Percentiles rank a stretch among this genome's conserved stretches.
Evolutionary conservation across 2,888 invertebrate species (phyloP).

Genomic region (Carcina quercana): DNA sequence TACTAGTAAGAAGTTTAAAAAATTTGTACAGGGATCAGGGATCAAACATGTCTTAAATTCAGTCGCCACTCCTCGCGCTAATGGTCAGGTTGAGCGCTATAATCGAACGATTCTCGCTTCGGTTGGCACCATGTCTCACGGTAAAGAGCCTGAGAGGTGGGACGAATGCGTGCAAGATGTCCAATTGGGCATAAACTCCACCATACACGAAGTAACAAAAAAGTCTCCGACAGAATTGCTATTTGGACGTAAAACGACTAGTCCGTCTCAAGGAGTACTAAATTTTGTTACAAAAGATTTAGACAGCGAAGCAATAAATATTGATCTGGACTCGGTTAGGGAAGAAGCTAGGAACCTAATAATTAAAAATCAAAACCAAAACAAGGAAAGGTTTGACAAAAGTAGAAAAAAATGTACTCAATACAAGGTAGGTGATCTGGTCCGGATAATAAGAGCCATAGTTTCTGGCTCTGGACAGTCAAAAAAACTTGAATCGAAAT

Average conservation of each 20-base stretch:
- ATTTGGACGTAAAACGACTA: conserved; percentile 13
- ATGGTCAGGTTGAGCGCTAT: conserved; percentile 9
- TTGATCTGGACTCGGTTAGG: conserved; percentile 5
- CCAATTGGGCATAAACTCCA: conserved; percentile 15
- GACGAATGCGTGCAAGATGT: conserved; percentile 12
- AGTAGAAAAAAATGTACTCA: background rate
- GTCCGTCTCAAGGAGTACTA: conserved; percentile 11
- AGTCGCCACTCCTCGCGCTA: conserved; percentile 12
- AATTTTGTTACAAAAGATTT: conserved; percentile 8
- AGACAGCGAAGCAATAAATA: background rate
- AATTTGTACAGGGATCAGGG: background rate
- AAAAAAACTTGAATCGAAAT: conserved; percentile 10
- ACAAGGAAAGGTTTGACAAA: conserved; percentile 7
- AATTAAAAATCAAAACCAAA: conserved; percentile 8
- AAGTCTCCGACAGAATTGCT: conserved; percentile 15
- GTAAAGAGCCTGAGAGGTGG: conserved; percentile 4
- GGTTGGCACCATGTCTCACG: conserved; percentile 6
- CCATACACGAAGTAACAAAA: conserved; percentile 11
- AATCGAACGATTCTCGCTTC: conserved; percentile 7
- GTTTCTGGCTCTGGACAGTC: conserved; percentile 5
- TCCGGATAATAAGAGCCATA: conserved; percentile 1
- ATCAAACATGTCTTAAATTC: conserved; percentile 13
- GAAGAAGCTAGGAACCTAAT: conserved; percentile 4
- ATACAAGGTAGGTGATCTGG: conserved; percentile 5
- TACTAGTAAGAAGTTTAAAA: conserved; percentile 3